Conservation (phyloP, 23 tunicate genomes). For the Trididemnum clinides region DNA sequence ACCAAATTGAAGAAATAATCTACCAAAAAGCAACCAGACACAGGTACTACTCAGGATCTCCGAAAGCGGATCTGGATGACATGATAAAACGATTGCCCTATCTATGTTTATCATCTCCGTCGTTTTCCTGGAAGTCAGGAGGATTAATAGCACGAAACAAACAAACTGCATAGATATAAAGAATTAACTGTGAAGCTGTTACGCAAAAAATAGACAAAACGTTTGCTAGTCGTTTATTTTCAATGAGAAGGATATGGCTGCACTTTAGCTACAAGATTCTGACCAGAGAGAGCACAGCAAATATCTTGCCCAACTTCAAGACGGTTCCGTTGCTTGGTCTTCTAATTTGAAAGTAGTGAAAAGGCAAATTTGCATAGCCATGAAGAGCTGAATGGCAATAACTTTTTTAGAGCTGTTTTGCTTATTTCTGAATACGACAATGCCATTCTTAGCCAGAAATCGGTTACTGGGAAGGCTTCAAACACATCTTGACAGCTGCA, state of each 20-base stretch:
- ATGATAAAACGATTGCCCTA: not conserved
- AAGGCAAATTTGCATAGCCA: not conserved
- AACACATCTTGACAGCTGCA: not conserved
- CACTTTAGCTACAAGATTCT: not conserved
- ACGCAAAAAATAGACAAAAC: not conserved
- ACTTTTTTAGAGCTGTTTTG: not conserved
- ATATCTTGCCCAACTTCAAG: too few species aligned
- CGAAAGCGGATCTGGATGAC: not conserved
- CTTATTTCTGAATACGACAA: not conserved
- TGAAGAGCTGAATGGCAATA: not conserved
- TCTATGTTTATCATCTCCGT: not conserved
- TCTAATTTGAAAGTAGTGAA: not conserved
- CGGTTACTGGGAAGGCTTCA: too few species aligned
- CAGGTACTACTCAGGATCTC: not conserved
- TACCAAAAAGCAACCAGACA: not conserved
- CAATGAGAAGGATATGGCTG: not conserved
- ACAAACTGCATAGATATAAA: not conserved
- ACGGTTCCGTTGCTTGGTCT: too few species aligned
- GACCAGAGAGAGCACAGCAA: not conserved
- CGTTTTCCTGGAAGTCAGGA: not conserved
- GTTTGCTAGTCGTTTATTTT: not conserved
- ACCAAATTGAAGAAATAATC: not conserved
- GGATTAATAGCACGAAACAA: not conserved
- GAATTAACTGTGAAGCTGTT: not conserved
- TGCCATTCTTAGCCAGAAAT: too few species aligned